A percentile compares a stretch with the other conserved stretches of the same genome.
These are phyloP conservation scores for Lasaia peninsularis DNA, from an alignment of 1,140 invertebrate genomes.

Conservation along the genomic window DNA sequence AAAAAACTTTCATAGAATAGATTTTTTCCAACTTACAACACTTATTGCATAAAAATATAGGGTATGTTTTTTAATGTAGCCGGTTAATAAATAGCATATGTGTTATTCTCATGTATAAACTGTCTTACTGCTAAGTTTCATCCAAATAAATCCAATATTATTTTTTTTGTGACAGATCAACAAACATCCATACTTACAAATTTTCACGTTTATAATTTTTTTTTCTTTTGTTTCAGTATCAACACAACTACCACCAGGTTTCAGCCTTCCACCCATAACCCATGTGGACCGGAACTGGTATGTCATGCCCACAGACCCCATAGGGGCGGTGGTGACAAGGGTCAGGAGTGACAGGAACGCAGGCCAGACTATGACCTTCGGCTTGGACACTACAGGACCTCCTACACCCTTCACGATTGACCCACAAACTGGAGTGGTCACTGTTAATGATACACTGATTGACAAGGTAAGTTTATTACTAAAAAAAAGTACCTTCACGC, in stretches of 20 bases:
- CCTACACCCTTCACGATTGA: conserved; percentile 56
- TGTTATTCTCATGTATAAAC: no score
- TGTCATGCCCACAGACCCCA: conserved; percentile 42
- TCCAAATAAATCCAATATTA: no score
- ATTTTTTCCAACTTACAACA: no score
- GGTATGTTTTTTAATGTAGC: no score
- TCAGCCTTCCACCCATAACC: conserved; percentile 49
- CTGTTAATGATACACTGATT: conserved; percentile 59
- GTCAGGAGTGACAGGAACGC: conserved; percentile 42
- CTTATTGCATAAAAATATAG: no score
- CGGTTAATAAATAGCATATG: no score
- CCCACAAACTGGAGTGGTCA: conserved; percentile 53
- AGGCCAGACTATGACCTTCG: conserved; percentile 43
- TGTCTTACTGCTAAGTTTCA: no score
- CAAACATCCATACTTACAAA: no score
- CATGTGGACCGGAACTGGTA: conserved; percentile 61
- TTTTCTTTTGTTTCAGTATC: conserved; percentile 39
- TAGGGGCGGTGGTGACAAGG: conserved; percentile 49
- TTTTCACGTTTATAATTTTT: no score
- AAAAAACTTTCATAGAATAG: no score
- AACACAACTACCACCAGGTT: conserved; percentile 44
- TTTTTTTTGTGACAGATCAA: no score
- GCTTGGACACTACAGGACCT: conserved; percentile 53
- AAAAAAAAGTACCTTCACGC: background rate
- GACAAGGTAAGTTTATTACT: conserved; percentile 51